A percentile compares a stretch with the other conserved stretches of the same genome.
These are phyloP conservation scores for Tragelaphus imberbis DNA, from an alignment of 2,113 vertebrate genomes.

Conservation along the genomic window DNA sequence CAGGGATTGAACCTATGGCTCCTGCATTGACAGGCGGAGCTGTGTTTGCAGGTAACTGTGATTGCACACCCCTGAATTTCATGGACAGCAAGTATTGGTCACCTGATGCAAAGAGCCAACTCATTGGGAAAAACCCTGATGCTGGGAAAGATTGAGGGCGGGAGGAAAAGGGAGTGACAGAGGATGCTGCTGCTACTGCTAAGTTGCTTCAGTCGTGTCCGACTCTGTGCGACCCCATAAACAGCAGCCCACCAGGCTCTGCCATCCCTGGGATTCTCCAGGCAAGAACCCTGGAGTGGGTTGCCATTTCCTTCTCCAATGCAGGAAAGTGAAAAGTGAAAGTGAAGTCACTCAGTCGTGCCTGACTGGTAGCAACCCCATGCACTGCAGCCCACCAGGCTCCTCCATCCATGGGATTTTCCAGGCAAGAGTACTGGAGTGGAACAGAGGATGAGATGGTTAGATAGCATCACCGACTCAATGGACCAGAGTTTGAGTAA, in stretches of 20 bases:
- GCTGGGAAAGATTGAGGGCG: not conserved
- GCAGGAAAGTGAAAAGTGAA: not conserved
- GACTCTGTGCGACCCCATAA: not conserved
- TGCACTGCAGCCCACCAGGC: not conserved
- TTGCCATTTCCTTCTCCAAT: not conserved
- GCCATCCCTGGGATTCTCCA: not conserved
- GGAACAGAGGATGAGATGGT: not conserved
- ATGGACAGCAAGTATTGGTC: not conserved
- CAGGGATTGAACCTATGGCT: not conserved
- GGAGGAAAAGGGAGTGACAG: not conserved
- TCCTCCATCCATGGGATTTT: not conserved
- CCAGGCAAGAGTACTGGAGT: not conserved
- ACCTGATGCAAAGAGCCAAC: not conserved
- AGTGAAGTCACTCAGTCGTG: not conserved
- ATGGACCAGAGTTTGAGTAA: not conserved
- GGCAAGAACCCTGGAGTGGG: not conserved
- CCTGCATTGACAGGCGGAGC: not conserved
- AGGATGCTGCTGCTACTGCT: not conserved
- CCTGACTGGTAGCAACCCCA: fast-evolving
- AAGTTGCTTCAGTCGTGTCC: not conserved
- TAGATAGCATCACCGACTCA: not conserved
- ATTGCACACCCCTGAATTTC: not conserved
- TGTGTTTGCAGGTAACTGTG: not conserved
- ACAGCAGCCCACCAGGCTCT: not conserved
- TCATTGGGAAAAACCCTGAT: not conserved